These are phyloP conservation scores for Formica exsecta DNA, from an alignment of 1,140 invertebrate genomes.

Conservation along the genomic window DNA sequence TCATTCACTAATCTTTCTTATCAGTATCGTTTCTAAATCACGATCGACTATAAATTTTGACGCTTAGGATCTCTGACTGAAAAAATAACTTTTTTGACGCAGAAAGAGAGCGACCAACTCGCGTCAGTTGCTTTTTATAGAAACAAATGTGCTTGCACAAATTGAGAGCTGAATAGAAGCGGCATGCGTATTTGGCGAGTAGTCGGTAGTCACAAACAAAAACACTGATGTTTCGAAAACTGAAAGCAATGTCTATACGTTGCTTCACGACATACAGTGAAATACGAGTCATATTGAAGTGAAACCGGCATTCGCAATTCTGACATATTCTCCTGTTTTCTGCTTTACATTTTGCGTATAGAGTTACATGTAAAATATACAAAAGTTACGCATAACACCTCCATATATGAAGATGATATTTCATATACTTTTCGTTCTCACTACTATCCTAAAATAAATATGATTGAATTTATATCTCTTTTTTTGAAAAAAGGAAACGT, in stretches of 20 bases:
- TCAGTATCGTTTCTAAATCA: background rate
- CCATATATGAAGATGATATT: slow-evolving; percentile 6
- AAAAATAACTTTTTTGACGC: slow-evolving; percentile 14
- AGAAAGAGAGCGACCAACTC: background rate
- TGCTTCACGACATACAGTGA: slow-evolving; percentile 42
- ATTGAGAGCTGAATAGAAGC: slow-evolving; percentile 51
- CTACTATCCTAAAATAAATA: slow-evolving; percentile 8
- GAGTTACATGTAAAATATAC: slow-evolving; percentile 42
- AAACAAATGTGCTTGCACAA: slow-evolving; percentile 37
- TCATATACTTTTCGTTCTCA: background rate
- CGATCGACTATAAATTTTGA: background rate
- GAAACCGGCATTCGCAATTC: slow-evolving; percentile 55
- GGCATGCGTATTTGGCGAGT: slow-evolving; percentile 46
- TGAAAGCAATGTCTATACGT: slow-evolving; percentile 55
- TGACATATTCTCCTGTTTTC: slow-evolving; percentile 37
- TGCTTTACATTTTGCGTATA: slow-evolving; percentile 46
- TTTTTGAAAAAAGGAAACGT: background rate
- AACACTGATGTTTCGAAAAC: slow-evolving; percentile 54
- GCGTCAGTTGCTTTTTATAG: slow-evolving; percentile 22
- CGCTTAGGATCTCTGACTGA: background rate
- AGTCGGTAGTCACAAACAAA: slow-evolving; percentile 56
- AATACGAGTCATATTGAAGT: slow-evolving; percentile 56
- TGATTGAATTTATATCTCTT: slow-evolving; percentile 19
- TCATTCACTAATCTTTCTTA: background rate
- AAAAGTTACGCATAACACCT: slow-evolving; percentile 17